Base-by-base conservation (phyloP, 2,888 invertebrate genomes). In the Nebria brevicollis region DNA sequence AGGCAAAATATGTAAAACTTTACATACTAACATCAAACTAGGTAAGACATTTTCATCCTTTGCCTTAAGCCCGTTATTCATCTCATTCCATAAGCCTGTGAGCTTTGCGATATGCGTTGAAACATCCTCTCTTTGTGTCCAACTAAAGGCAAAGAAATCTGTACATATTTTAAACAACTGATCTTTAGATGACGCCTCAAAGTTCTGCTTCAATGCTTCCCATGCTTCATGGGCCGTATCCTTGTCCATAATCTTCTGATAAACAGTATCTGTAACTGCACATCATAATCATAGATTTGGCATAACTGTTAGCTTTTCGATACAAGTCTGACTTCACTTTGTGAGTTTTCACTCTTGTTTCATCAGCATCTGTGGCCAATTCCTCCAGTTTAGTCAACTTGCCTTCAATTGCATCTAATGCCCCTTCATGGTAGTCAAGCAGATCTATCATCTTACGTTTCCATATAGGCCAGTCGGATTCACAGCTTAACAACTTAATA, bases 391-490 rank as follows among this genome's bases (percentile, higher is more conserved):
- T 86, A 10, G 79, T 77, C 64, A 86, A 82, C 80, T 83, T 86
- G 0, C 81, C 80, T 70, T 86, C 84, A 66, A 86, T 85, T 7
- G 81, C 85, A 77, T 86, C 84, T 68, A 85, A 66, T 13, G 85
- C 84, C 82, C 85, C 86, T 82, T 86, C 86, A 75, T 87, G 85
- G 77, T 86, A 86, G 75, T 86, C 86, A 1, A 87, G 82, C 68
- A 85, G 25, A 83, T 86, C 85, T 75, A 84, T 79, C 54, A 87
- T 85, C 82, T 87, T 86, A 70, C 85, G 72, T 82, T 86, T 86
- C 85, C 84, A 86, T 65, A 87, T 82, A 4, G 85, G 86, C 86
- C 86, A 86, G 10, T 86, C 86, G 77, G 82, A n/a, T 77, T 85
- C 84, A 83, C 84, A 81, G 26, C 72, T 72, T 78, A 85, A 77